Conservation (phyloP, 1,140 invertebrate genomes). For the Choristoneura fumiferana region DNA sequence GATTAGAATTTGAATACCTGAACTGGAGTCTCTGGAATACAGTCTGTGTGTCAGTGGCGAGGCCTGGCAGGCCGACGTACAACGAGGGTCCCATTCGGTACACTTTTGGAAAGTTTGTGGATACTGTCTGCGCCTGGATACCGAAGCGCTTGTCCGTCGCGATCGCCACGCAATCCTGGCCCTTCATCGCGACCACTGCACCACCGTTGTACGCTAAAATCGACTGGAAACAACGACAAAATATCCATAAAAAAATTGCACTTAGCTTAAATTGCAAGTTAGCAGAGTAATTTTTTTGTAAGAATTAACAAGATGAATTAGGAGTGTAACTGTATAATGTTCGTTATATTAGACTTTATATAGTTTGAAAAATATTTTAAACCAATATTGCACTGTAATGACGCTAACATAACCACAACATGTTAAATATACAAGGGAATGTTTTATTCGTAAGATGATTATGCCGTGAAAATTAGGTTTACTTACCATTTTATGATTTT, state of each 20-base stretch:
- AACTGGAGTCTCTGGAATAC: slow-evolving; percentile 95
- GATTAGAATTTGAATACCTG: slow-evolving; percentile 76
- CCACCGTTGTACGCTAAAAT: slow-evolving; percentile 98
- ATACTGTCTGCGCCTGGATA: slow-evolving; percentile 92
- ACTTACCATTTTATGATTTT: slow-evolving; percentile 45
- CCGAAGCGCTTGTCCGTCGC: slow-evolving; percentile 97
- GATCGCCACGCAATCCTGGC: slow-evolving; percentile 98
- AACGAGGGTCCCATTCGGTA: slow-evolving; percentile 95
- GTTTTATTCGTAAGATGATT: no score
- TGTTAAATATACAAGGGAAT: background rate
- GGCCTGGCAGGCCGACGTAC: slow-evolving; percentile 94
- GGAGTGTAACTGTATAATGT: no score
- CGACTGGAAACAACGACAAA: slow-evolving; percentile 77
- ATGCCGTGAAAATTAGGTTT: background rate
- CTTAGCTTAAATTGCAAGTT: no score
- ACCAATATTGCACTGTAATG: slow-evolving; percentile 41
- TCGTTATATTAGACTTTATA: no score
- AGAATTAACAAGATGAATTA: no score
- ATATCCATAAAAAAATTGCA: no score
- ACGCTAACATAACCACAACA: slow-evolving; percentile 39
- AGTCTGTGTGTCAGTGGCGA: slow-evolving; percentile 97
- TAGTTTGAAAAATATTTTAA: background rate
- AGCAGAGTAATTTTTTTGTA: no score
- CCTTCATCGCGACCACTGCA: slow-evolving; percentile 98
- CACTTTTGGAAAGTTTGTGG: slow-evolving; percentile 94